These are phyloP conservation scores for Ranitomeya variabilis DNA, from an alignment of 2,113 vertebrate species.

Conservation along the genomic window DNA sequence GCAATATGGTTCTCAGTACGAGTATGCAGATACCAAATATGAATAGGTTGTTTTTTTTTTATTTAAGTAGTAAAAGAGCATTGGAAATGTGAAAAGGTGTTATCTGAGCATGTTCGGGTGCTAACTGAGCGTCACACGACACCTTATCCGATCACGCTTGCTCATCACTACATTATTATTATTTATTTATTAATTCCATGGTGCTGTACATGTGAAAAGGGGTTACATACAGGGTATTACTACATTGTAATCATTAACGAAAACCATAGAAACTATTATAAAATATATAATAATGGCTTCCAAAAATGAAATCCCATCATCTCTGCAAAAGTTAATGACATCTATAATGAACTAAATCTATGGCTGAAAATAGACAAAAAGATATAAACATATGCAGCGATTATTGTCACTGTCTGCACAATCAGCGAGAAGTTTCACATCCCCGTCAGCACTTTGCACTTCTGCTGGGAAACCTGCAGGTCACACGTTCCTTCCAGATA, in stretches of 20 bases:
- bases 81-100: too few relatives aligned
- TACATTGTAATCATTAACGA: not conserved
- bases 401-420: not conserved
- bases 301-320: not conserved
- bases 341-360: not conserved
- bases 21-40: too few relatives aligned
- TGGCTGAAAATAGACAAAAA: not conserved
- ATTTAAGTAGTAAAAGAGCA: too few relatives aligned
- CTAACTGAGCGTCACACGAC: too few relatives aligned
- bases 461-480: not conserved
- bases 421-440: not conserved
- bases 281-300: not conserved
- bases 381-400: slow-evolving; percentile 22
- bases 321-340: not conserved
- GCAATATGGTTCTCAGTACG: too few relatives aligned
- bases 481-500: not conserved
- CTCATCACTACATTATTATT: not conserved
- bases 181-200: too few relatives aligned
- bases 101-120: too few relatives aligned
- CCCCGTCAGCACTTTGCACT: not conserved
- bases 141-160: too few relatives aligned
- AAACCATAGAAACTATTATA: too few relatives aligned
- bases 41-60: too few relatives aligned
- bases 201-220: too few relatives aligned
- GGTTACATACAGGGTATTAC: too few relatives aligned